Conservation (phyloP, 2,113 vertebrate species). For the Phaetusa simplex region DNA sequence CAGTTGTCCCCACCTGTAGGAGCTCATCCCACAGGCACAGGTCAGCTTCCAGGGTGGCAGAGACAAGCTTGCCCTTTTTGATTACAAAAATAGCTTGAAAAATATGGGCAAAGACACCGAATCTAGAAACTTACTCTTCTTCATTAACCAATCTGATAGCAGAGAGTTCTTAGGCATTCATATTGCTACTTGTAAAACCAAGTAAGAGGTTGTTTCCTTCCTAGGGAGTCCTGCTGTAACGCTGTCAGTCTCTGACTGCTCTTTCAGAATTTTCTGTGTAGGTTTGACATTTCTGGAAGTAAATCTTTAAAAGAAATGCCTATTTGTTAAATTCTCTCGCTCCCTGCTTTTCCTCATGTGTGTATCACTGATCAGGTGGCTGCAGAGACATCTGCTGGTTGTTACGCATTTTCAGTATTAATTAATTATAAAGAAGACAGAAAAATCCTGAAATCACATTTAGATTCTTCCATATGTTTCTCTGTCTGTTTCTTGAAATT, state of each 20-base stretch:
- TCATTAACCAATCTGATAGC: neutral
- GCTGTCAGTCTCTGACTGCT: neutral
- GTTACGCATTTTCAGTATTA: neutral
- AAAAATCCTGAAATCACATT: neutral
- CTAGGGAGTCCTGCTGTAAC: neutral
- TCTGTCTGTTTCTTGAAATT: neutral
- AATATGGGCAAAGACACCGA: neutral
- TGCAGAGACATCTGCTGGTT: conserved; percentile 51
- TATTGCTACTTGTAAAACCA: neutral
- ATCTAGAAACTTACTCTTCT: neutral
- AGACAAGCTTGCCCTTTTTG: neutral
- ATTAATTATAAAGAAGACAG: neutral
- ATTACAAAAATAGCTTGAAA: neutral
- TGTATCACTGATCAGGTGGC: neutral
- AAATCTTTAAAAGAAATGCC: neutral
- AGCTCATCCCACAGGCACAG: neutral
- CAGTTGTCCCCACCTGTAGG: too few species aligned
- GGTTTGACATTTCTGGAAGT: neutral
- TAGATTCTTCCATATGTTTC: neutral
- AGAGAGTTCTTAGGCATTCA: neutral
- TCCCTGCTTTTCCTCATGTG: neutral
- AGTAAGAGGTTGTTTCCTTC: neutral
- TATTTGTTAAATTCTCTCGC: neutral
- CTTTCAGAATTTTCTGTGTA: neutral
- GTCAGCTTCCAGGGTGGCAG: neutral